These are phyloP conservation scores for Sprattus sprattus DNA, from an alignment of 2,113 vertebrate genomes.

Conservation along the genomic window DNA sequence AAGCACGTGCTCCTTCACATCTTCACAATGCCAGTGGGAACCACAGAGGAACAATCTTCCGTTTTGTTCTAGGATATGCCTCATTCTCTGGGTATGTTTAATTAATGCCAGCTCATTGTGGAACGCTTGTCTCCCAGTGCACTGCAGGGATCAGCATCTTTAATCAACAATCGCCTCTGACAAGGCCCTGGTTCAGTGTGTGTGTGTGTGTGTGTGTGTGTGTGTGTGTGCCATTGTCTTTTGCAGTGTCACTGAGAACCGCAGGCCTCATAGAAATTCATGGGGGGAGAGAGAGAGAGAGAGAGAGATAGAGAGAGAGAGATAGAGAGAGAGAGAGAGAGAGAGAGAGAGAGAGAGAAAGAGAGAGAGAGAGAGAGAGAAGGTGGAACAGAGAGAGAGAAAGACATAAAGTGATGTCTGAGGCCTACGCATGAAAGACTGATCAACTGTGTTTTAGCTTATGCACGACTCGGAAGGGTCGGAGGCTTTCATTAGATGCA, in stretches of 20 bases:
- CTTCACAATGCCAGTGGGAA: conserved; percentile 40
- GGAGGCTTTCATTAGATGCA: conserved; percentile 9
- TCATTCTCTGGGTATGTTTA: conserved; percentile 59
- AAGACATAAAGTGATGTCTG: not conserved
- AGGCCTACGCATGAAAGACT: conserved; percentile 26
- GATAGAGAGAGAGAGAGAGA: too few relatives aligned
- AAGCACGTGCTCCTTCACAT: not conserved
- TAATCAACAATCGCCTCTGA: conserved; percentile 69
- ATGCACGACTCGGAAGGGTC: not conserved
- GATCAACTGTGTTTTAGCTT: conserved; percentile 16
- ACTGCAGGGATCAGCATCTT: conserved; percentile 56
- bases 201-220: not conserved
- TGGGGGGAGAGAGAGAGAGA: conserved; percentile 24
- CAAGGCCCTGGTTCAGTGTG: conserved; percentile 58
- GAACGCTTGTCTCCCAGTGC: conserved; percentile 50
- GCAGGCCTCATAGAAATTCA: conserved; percentile 62
- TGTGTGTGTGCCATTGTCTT: not conserved
- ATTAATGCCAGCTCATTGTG: conserved; percentile 63
- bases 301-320: not conserved
- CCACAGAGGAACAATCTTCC: conserved; percentile 31
- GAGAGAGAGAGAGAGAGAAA: not conserved
- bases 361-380: not conserved
- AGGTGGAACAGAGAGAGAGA: not conserved
- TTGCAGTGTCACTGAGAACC: conserved; percentile 55
- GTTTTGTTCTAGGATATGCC: conserved; percentile 50